Evolutionary conservation across 2,113 vertebrate genomes (phyloP), one percentile per base, ranked within the genome.

Genomic region (Psammodynastes pulverulentus): DNA sequence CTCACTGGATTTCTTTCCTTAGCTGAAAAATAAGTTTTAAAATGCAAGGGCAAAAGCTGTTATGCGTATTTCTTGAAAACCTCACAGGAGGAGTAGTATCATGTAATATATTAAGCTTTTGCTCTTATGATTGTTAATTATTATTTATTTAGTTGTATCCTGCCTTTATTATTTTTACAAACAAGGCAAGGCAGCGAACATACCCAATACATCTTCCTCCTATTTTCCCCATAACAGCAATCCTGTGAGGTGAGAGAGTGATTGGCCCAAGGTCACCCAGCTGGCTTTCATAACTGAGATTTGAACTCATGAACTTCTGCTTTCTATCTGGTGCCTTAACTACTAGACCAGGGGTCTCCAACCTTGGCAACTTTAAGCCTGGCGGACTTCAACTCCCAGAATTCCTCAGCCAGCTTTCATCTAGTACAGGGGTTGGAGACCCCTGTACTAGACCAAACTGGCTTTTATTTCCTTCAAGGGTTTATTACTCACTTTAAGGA

Each of bases 1-100:
- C 46, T 56, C 91, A 90, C 0, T 87, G 92, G 85, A 90, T 91
- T 95, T 84, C 95, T 97, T 89, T 24, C 67, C 4, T 90, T 39
- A 87, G 24, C 67, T 29, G 34, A 92, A 92, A 92, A 94, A 26
- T 39, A 72, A 39, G 6, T 48, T 91, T 5, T 79, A 93, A 92
- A 90, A 43, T 34, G 10, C 9, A 87, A 94, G 62, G 29, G 13
- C 26, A 52, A 34, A 84, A 87, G 45, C 49, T 43, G n/a, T 26
- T 43, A 39, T 1, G 15, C 15, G 12, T 9, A 21, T 90, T 45
- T 53, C 12, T 54, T 45, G 21, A 34, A 87, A 17, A 39, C 6
- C 26, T 39, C 17, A 2, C 0, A 45, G 24, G 1, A 29, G 43
- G 29, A 92, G 45, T 4, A 7, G 51, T 88, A 7, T 87, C 52